Evolutionary conservation across 1,140 invertebrate genomes (phyloP), one percentile per base, ranked within the genome.

Genomic region (Pissodes strobi): DNA sequence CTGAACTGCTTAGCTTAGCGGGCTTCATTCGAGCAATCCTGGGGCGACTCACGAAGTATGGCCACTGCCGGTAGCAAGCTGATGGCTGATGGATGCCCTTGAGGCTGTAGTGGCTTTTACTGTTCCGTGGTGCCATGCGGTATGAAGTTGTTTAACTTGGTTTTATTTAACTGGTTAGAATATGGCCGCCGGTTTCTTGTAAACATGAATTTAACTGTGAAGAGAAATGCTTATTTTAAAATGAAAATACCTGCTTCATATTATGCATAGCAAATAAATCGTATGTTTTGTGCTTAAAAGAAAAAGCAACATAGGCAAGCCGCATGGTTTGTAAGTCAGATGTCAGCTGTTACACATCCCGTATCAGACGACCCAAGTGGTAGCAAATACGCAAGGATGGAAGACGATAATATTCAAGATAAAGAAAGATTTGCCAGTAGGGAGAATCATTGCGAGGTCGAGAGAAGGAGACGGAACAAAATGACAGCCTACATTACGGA

Each of bases 401-500:
- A n/a, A n/a, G n/a, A n/a, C n/a, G n/a, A n/a, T n/a, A n/a, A n/a
- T n/a, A n/a, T n/a, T n/a, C n/a, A n/a, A n/a, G n/a, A n/a, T n/a
- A 27, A 27, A 9, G 25, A 27, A 3, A 27, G 9, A 27, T 27
- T 27, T 27, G 25, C 25, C 9, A n/a, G 90, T 81, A 91, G 97
- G 79, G 98, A 99, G 85, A 99, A 99, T 81, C 98, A 99, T 84
- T 98, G 96, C 84, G 98, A 99, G 83, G 99, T 99, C 78, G 98
- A 99, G 81, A 85, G 98, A 69, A 86, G 97, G 63, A 84, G 98
- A 69, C 86, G 98, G 61, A 99, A 99, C 84, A 99, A 99, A 88
- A 99, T 99, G 98, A 99, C 97, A 61, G 93, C 96, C 62, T 99
- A 99, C 82, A 99, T 99, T 76, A 99, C 97, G 69, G 98, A 99